A percentile compares a stretch with the other conserved stretches of the same genome.
phyloP scores from a whole-genome alignment of 2,797 vertebrate species.

The Sternotherus odoratus region DNA sequence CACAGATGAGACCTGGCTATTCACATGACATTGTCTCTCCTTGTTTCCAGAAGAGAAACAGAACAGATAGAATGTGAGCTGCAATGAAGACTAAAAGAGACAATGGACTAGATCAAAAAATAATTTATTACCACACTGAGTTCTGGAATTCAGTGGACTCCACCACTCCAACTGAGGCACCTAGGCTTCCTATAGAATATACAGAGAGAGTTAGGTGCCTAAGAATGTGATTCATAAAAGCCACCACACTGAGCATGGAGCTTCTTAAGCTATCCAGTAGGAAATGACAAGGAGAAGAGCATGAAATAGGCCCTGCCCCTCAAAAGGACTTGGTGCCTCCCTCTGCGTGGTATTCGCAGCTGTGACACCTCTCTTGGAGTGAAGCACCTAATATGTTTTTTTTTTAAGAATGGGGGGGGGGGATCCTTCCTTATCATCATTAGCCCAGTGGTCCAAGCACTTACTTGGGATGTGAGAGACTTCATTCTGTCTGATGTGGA shows the following conservation, averaged over 20 bases:
- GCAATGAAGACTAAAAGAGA: neutral
- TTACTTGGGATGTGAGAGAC: too few relatives aligned
- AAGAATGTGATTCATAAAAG: neutral
- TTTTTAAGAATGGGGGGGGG: too few relatives aligned
- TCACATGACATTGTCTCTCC: neutral
- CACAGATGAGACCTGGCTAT: neutral
- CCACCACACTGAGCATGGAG: neutral
- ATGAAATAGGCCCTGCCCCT: too few relatives aligned
- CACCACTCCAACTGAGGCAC: neutral
- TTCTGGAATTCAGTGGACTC: neutral
- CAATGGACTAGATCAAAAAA: neutral
- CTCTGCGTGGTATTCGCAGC: too few relatives aligned
- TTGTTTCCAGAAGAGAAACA: neutral
- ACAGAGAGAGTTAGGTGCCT: neutral
- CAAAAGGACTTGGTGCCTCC: too few relatives aligned
- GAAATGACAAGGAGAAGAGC: neutral
- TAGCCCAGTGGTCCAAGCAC: too few relatives aligned
- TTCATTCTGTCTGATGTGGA: too few relatives aligned
- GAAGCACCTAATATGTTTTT: too few relatives aligned
- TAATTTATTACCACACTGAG: fast-evolving
- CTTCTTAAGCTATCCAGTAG: neutral
- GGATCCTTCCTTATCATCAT: too few relatives aligned
- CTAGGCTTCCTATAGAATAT: too few relatives aligned
- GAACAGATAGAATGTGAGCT: neutral
- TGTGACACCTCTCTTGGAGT: too few relatives aligned